Evolutionary conservation across 2,888 invertebrate species (phyloP).

Genomic region (Palloptera scutellata): DNA sequence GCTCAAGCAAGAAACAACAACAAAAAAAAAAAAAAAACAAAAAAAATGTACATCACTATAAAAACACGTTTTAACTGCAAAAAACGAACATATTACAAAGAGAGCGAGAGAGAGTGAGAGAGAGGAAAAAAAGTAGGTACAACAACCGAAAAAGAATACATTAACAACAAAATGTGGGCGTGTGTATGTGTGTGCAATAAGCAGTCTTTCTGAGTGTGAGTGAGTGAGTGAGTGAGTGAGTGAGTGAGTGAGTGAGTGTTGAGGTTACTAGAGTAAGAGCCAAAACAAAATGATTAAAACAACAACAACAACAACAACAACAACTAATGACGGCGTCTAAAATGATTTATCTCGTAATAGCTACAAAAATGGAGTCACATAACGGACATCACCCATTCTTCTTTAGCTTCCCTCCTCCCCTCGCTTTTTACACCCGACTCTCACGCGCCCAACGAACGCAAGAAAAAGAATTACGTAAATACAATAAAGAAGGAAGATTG

Average conservation of each 20-base stretch:
- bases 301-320: conserved; percentile 39
- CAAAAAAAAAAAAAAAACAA: conserved; percentile 28
- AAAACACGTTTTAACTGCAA: conserved; percentile 21
- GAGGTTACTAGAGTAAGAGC: too few species aligned
- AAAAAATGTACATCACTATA: conserved; percentile 27
- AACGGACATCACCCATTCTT: not conserved
- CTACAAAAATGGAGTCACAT: conserved; percentile 11
- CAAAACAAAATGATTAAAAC: conserved; percentile 51
- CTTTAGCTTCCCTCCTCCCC: not conserved
- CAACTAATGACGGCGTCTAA: conserved; percentile 58
- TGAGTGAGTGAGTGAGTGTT: not conserved
- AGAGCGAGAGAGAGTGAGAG: not conserved
- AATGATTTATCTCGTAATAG: conserved; percentile 54
- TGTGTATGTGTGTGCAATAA: not conserved
- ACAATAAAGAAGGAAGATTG: not conserved
- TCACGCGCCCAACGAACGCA: not conserved
- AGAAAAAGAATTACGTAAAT: not conserved
- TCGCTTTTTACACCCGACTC: not conserved
- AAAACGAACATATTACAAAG: not conserved
- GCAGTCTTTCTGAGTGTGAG: not conserved
- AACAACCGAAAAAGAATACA: conserved; percentile 17
- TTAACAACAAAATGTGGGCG: conserved; percentile 15
- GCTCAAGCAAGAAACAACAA: conserved; percentile 11
- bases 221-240: too few species aligned
- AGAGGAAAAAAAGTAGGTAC: not conserved